Conservation (phyloP, 2,113 vertebrate species). For the Mormoops blainvillei region DNA sequence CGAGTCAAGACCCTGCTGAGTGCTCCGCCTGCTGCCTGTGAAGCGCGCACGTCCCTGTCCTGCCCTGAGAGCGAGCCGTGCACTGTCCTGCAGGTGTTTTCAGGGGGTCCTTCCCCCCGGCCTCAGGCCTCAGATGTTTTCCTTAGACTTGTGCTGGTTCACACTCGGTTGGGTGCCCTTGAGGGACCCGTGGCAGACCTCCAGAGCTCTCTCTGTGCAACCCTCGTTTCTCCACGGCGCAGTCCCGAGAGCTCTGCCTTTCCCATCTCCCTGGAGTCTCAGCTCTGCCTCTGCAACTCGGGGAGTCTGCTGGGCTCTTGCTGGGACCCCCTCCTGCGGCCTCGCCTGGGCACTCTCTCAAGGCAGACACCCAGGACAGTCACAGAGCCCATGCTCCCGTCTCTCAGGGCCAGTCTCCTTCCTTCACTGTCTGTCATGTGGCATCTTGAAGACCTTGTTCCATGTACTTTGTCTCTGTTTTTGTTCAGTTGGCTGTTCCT, state of each 20-base stretch:
- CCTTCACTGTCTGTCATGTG: accelerated
- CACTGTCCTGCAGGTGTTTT: accelerated
- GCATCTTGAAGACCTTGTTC: too few species aligned
- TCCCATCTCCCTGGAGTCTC: background rate
- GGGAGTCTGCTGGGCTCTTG: accelerated
- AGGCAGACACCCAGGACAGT: accelerated
- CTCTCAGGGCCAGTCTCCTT: background rate
- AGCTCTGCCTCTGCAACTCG: too few species aligned
- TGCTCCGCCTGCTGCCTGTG: accelerated
- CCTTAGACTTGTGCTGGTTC: background rate
- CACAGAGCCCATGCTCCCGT: accelerated
- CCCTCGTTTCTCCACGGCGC: background rate
- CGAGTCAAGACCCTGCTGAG: background rate
- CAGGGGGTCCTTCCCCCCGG: accelerated
- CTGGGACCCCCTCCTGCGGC: accelerated
- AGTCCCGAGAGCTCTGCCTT: background rate
- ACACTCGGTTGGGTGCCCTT: accelerated
- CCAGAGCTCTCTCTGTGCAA: background rate
- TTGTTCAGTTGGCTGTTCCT: background rate
- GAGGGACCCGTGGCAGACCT: accelerated
- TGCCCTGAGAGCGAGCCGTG: accelerated
- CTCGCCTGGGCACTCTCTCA: accelerated
- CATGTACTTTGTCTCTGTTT: accelerated
- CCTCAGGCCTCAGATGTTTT: background rate
- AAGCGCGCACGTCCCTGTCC: accelerated